phyloP scores from a whole-genome alignment of 2,888 invertebrate species.

The Acheta domesticus region DNA sequence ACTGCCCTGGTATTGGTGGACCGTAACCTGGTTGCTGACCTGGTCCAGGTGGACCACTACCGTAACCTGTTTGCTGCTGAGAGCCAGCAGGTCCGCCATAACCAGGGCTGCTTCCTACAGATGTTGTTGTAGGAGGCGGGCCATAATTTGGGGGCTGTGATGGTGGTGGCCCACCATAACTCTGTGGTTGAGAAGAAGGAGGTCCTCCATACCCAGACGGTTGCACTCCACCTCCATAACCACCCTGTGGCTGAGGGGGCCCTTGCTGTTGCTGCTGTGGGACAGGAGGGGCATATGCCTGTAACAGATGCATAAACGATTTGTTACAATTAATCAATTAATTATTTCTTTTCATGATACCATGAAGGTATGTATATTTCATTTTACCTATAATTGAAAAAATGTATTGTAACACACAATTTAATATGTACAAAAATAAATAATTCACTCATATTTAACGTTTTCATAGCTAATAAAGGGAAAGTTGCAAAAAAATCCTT shows the following conservation, averaged over 20 bases:
- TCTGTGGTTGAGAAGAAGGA: constrained; percentile 41
- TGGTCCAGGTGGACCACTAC: constrained; percentile 58
- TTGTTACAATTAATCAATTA: background rate
- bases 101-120: constrained; percentile 31
- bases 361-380: too few species aligned
- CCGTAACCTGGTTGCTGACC: constrained; percentile 56
- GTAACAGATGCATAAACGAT: constrained; percentile 12
- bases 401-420: too few species aligned
- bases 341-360: too few species aligned
- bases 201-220: constrained; percentile 40
- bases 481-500: too few species aligned
- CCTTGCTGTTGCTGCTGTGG: constrained; percentile 40
- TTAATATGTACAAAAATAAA: too few species aligned
- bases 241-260: constrained; percentile 42
- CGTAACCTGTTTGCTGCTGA: constrained; percentile 45
- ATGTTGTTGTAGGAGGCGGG: constrained; percentile 36
- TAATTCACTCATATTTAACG: too few species aligned
- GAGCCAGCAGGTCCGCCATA: constrained; percentile 33
- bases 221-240: constrained; percentile 40
- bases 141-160: constrained; percentile 47
- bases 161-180: constrained; percentile 46
- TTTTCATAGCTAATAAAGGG: too few species aligned
- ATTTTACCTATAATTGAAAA: too few species aligned
- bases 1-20: constrained; percentile 54
- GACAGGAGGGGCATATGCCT: constrained; percentile 38